Evolutionary conservation across 1,140 invertebrate genomes (phyloP), one percentile per base, ranked within the genome.

Genomic region (Belonocnema kinseyi): DNA sequence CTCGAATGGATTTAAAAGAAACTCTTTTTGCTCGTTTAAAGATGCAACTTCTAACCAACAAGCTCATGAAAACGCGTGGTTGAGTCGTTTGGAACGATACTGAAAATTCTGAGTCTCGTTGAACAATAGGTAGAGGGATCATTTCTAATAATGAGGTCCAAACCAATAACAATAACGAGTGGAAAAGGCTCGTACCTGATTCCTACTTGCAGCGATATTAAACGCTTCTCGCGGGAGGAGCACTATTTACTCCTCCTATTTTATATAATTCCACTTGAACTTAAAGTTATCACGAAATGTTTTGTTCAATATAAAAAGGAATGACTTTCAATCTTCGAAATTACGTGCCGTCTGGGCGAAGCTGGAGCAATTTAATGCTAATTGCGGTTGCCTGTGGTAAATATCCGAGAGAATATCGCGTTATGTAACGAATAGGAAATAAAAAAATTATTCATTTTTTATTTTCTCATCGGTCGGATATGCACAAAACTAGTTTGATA

Each of bases 111-210:
- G 40, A 46, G 40, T 46, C 0, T 46, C 40, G 40, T 46, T 46
- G 6, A 46, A 11, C 40, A 46, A 46, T 46, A 11, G 40, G 40
- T 10, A 8, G 26, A 3, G 16, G 26, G 26, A 66, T 16, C 14
- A 40, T 40, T 16, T 66, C 58, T 66, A 61, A 16, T 66, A 66
- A 40, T 14, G 61, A n/a, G 61, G 8, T 66, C 16, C 2, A 13
- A 54, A n/a, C 14, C 53, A 17, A 54, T 54, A 54, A 54, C n/a
- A 17, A 54, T 54, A 54, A 54, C n/a, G 53, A n/a, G 53, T 17
- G 4, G 8, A 17, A 54, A n/a, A 54, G 17, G 17, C 53, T 54
- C 53, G 53, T n/a, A 46, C 40, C 40, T 11, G 40, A 46, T 11
- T 46, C 7, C 53, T 54, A 6, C 17, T 19, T 54, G 53, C 10